A percentile compares a stretch with the other conserved stretches of the same genome.
These are phyloP conservation scores for Chelonia mydas DNA, from an alignment of 2,797 vertebrate species.

Conservation along the genomic window DNA sequence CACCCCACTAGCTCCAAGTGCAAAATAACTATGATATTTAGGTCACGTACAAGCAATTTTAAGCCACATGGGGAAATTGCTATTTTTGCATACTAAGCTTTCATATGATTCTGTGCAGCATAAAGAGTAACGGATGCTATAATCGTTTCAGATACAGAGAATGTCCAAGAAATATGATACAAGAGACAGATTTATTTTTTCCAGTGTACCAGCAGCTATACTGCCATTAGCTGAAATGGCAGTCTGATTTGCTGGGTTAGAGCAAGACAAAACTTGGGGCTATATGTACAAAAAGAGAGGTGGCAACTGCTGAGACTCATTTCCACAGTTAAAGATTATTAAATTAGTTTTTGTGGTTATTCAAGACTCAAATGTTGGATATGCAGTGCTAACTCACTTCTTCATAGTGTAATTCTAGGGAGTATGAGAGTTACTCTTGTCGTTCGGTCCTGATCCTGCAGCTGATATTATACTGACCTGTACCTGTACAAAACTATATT, in stretches of 20 bases:
- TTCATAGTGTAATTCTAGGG: not conserved
- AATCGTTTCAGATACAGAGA: constrained; percentile 33
- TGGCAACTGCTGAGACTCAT: not conserved
- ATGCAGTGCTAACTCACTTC: not conserved
- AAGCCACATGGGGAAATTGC: not conserved
- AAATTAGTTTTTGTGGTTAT: not conserved
- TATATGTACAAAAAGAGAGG: not conserved
- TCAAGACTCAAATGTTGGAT: constrained; percentile 22
- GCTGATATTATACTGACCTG: accelerated
- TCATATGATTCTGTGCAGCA: constrained; percentile 3
- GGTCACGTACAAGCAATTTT: constrained; percentile 1
- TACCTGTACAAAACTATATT: constrained; percentile 10
- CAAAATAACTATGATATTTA: constrained; percentile 45
- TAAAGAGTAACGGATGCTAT: constrained; percentile 14
- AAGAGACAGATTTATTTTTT: not conserved
- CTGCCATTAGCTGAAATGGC: not conserved
- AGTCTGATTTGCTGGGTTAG: constrained; percentile 20
- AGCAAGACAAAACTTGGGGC: constrained; percentile 6
- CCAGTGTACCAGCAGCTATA: not conserved
- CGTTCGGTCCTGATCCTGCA: not conserved
- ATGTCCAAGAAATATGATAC: not conserved
- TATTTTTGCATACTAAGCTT: not conserved
- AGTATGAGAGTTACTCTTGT: not conserved
- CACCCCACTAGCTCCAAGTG: constrained; percentile 15
- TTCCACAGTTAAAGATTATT: not conserved